Evolutionary conservation across 2,888 invertebrate species (phyloP), one percentile per base, ranked within the genome.

Genomic region (Drosophila nigricruria): DNA sequence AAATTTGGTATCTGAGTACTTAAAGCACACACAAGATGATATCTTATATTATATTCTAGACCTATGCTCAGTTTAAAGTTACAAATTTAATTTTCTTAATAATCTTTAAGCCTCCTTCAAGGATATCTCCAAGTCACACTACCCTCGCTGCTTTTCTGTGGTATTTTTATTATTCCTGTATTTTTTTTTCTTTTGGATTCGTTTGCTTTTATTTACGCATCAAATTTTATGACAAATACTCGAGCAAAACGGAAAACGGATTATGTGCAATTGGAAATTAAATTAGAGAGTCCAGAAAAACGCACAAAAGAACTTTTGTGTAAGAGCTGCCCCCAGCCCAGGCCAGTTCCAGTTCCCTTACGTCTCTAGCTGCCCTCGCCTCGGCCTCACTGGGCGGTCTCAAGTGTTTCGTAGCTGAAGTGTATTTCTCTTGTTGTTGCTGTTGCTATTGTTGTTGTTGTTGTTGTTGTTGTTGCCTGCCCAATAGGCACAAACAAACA

Each of bases 261-360:
- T 84, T 84, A 84, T 82, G 88, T 88, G 82, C 88, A 84, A 84
- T 84, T 88, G 88, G 85, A 84, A 84, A 88, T 88, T 82, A 84
- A 84, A 82, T 85, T 81, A 88, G 80, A 82, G 77, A 73, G 38
- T 38, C 58, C 59, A 77, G 47, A 34, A 34, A 52, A 57, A 69
- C 66, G 69, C 62, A 68, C 77, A 75, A 65, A 60, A 75, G 62
- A 65, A 69, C 52, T 61, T 70, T 25, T 43, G 20, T 43, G 20
- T 40, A 38, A 56, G 16, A 20, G 14, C 42, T 25, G 32, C 20
- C 1, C 23, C 12, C 23, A 14, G 5, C 27, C 27, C 20, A 20
- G 18, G n/a, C n/a, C 23, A 25, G 23, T 1, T 0, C 36, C 0
- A 14, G 4, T 1, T 18, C 16, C 8, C 20, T 2, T 3, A 1